phyloP scores from a whole-genome alignment of 2,888 invertebrate genomes.

The Yponomeuta evonymella region DNA sequence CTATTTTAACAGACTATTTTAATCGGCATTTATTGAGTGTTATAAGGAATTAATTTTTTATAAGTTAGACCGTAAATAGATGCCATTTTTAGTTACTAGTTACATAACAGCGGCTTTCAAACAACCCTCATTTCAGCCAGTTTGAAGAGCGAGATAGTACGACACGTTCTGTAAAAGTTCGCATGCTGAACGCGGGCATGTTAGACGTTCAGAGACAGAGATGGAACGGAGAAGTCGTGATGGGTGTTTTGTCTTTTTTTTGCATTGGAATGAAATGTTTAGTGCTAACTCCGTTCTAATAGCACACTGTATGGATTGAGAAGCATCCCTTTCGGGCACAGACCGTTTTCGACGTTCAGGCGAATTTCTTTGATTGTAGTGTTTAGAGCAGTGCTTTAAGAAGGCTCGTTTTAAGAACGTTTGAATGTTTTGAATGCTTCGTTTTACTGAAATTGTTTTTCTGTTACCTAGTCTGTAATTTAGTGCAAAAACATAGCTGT shows the following conservation, averaged over 20 bases:
- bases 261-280: constrained; percentile 4
- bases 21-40: too few relatives aligned
- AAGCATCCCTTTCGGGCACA: constrained; percentile 7
- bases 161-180: not conserved
- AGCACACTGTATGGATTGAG: not conserved
- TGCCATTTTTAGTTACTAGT: too few relatives aligned
- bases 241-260: constrained; percentile 1
- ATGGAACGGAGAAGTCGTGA: constrained; percentile 15
- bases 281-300: constrained; percentile 1
- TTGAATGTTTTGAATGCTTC: not conserved
- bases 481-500: too few relatives aligned
- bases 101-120: too few relatives aligned
- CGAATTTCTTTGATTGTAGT: constrained; percentile 4
- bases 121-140: too few relatives aligned
- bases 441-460: too few relatives aligned
- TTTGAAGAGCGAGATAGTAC: too few relatives aligned
- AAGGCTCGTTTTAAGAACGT: not conserved
- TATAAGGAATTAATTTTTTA: too few relatives aligned
- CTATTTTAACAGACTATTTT: too few relatives aligned
- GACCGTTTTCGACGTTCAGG: constrained; percentile 4
- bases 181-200: not conserved
- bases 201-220: not conserved
- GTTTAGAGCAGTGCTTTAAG: not conserved
- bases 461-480: too few relatives aligned
- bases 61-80: too few relatives aligned